Evolutionary conservation across 2,888 invertebrate genomes (phyloP), one percentile per base, ranked within the genome.

Genomic region (Drosophila atripex): DNA sequence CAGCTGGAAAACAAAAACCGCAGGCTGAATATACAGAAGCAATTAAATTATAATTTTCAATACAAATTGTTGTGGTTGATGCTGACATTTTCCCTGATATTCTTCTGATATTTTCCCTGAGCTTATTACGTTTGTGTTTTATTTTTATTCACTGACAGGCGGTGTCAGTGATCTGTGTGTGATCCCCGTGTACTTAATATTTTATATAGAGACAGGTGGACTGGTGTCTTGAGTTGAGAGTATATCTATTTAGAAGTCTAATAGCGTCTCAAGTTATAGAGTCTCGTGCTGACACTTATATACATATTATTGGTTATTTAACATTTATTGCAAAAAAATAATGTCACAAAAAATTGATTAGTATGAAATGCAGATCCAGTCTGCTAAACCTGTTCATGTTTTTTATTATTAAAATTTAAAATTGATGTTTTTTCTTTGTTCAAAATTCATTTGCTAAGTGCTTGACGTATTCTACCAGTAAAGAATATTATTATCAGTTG

Each of bases 41-140:
- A 80, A 84, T 80, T 84, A 80, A 53, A 76, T 52, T 66, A 52
- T 68, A 55, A 66, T 78, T 80, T 61, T 70, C 50, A 59, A 61
- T 70, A 55, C 39, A 50, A 69, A 53, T 54, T 71, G 47, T 54
- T 71, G 63, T 41, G 51, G 54, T 60, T 46, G 51, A 53, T 61
- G 51, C 56, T 61, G 43, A 39, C 41, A 32, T 41, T 71, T 60
- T 60, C 43, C 46, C 50, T n/a, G 18, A 47, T 41, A 45, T 21
- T 21, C 9, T 45, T 32, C 38, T 63, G 63, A 63, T 61, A 61
- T 63, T 63, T 63, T 63, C 45, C 63, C 63, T 46, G 28, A 23
- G 59, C 39, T 32, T 61, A 25, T 61, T 56, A 38, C 38, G 38
- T 52, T 39, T 21, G 46, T 21, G 30, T 30, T 35, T 46, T 56